Conservation (phyloP, 2,888 invertebrate species). For the Beris chalybata region DNA sequence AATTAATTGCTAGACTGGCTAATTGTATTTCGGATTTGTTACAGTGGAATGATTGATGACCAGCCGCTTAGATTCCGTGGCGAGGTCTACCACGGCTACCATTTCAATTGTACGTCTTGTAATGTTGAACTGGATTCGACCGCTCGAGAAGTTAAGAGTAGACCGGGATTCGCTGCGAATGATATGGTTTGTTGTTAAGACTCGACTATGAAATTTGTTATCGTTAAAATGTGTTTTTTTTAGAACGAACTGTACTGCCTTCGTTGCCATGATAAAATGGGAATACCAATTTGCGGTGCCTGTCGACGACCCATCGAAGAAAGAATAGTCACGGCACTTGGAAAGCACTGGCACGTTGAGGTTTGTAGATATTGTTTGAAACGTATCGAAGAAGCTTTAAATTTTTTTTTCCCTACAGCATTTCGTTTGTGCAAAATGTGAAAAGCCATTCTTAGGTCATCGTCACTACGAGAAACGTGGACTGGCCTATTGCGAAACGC, state of each 20-base stretch:
- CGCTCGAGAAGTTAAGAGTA: conserved; percentile 91
- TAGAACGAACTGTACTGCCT: conserved; percentile 95
- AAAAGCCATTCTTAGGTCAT: conserved; percentile 98
- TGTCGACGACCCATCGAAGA: conserved; percentile 99
- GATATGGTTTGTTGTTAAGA: conserved; percentile 66
- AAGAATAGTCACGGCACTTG: conserved; percentile 95
- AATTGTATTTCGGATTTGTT: conserved; percentile 28
- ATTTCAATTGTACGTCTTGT: conserved; percentile 95
- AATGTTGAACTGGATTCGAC: conserved; percentile 92
- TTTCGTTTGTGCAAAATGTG: conserved; percentile 99
- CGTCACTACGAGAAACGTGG: conserved; percentile 99
- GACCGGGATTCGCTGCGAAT: conserved; percentile 86
- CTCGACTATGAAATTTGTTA: not conserved
- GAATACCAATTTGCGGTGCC: conserved; percentile 99
- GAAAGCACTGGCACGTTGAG: conserved; percentile 98
- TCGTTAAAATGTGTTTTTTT: conserved; percentile 42
- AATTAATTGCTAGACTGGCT: conserved; percentile 1
- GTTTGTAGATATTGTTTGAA: conserved; percentile 57
- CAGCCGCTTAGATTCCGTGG: conserved; percentile 89
- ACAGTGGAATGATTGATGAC: conserved; percentile 86
- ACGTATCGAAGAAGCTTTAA: not conserved
- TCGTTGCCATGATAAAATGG: conserved; percentile 99
- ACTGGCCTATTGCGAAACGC: conserved; percentile 97
- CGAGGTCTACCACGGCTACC: conserved; percentile 98
- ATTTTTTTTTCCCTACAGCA: conserved; percentile 66